Evolutionary conservation across 2,113 vertebrate species (phyloP).

Genomic region (Aldabrachelys gigantea): DNA sequence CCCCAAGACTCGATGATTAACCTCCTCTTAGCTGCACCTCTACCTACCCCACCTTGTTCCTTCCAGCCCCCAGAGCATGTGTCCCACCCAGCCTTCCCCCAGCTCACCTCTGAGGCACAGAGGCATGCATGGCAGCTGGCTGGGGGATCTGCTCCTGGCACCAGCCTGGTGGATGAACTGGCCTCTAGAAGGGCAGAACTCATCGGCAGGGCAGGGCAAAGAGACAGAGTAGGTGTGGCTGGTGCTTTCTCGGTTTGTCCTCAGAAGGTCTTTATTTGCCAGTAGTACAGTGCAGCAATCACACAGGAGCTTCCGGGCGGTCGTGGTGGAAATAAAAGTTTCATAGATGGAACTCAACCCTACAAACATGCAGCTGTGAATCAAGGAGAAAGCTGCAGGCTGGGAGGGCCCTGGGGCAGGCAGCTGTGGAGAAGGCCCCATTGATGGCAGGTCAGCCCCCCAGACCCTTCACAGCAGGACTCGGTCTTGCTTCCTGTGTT

Average conservation of each 20-base stretch:
- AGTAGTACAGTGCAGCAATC: constrained; percentile 50
- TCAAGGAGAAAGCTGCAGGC: neutral
- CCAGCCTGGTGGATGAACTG: neutral
- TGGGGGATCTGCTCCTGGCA: neutral
- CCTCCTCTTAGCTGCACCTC: neutral
- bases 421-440: neutral
- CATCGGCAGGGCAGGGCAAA: neutral
- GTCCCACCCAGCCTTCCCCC: too few relatives aligned
- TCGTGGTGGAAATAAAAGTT: constrained; percentile 41
- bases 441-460: neutral
- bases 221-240: constrained; percentile 29
- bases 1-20: neutral
- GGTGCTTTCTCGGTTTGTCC: constrained; percentile 64
- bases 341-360: constrained; percentile 57
- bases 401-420: neutral
- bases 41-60: neutral
- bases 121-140: rapidly evolving
- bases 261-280: constrained; percentile 70
- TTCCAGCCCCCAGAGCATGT: too few relatives aligned
- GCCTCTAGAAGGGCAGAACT: neutral
- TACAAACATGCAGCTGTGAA: constrained; percentile 65
- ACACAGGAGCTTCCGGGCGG: neutral
- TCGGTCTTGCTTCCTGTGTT: neutral
- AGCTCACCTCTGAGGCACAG: neutral
- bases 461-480: neutral